Evolutionary conservation across 2,113 vertebrate species (phyloP).

Genomic region (Micronycteris hirsuta): DNA sequence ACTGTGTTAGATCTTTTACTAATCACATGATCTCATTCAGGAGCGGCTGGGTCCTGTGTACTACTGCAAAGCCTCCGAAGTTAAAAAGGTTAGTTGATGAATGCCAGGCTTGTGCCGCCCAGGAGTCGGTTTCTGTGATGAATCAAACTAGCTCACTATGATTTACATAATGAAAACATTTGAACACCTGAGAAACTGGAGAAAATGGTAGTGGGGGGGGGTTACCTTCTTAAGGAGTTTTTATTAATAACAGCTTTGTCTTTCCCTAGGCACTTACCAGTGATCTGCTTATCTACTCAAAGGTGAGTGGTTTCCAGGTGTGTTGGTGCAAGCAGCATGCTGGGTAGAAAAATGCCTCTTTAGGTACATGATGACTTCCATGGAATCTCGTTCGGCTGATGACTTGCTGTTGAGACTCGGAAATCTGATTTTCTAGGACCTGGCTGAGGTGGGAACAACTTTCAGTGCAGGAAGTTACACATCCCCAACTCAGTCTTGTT

Average conservation of each 20-base stretch:
- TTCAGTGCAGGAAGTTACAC: neutral
- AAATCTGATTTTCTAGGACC: constrained; percentile 56
- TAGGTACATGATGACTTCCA: constrained; percentile 64
- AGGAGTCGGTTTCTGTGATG: constrained; percentile 73
- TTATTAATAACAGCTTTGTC: rapidly evolving
- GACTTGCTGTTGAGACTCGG: constrained; percentile 82
- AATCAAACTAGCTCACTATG: constrained; percentile 80
- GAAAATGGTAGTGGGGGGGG: rapidly evolving
- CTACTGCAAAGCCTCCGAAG: neutral
- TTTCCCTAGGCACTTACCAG: neutral
- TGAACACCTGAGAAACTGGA: constrained; percentile 75
- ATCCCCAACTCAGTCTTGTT: neutral
- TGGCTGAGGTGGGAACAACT: neutral
- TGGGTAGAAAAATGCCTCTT: neutral
- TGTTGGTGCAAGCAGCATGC: rapidly evolving
- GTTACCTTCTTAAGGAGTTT: rapidly evolving
- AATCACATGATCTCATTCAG: neutral
- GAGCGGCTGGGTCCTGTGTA: neutral
- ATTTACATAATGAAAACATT: constrained; percentile 60
- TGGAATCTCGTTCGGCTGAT: constrained; percentile 95
- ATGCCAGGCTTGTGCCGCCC: neutral
- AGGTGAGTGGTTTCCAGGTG: neutral
- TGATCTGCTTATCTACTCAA: rapidly evolving
- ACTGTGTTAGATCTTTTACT: neutral
- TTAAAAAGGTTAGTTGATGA: constrained; percentile 13